These are phyloP conservation scores for Eupithecia subfuscata DNA, from an alignment of 2,888 invertebrate genomes.

Conservation along the genomic window DNA sequence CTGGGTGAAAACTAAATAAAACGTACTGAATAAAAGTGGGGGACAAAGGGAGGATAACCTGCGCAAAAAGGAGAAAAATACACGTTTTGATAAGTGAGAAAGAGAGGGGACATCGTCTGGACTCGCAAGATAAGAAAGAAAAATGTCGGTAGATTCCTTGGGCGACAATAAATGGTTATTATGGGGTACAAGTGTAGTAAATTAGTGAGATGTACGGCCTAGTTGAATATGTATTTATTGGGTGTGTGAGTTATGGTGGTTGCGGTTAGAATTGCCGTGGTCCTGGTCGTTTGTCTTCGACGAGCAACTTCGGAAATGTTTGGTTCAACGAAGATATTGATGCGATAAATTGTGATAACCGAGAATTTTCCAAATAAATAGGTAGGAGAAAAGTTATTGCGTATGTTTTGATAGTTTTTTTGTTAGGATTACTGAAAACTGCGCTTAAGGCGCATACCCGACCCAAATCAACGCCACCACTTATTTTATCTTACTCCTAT, in stretches of 20 bases:
- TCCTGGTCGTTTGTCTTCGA: constrained; percentile 37
- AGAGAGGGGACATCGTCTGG: constrained; percentile 66
- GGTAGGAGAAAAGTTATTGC: not conserved
- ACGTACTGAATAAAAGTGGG: constrained; percentile 70
- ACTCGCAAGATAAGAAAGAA: constrained; percentile 79
- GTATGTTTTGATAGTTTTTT: not conserved
- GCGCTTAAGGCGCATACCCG: too few relatives aligned
- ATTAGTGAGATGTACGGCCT: constrained; percentile 80
- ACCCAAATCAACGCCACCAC: too few relatives aligned
- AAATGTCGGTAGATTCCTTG: constrained; percentile 77
- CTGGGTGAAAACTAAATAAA: constrained; percentile 79
- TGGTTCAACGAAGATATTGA: constrained; percentile 17
- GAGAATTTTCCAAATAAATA: constrained; percentile 1
- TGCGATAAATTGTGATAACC: not conserved
- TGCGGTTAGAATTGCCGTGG: constrained; percentile 32
- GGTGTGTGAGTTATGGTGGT: constrained; percentile 62
- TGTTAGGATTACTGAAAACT: not conserved
- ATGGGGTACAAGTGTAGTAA: constrained; percentile 76
- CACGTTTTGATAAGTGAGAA: constrained; percentile 42
- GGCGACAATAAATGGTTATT: constrained; percentile 79
- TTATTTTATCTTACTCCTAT: too few relatives aligned
- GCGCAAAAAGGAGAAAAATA: constrained; percentile 43
- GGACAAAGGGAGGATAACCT: constrained; percentile 62
- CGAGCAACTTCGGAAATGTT: constrained; percentile 15
- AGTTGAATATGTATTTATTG: constrained; percentile 81